Evolutionary conservation across 2,888 invertebrate genomes (phyloP).

Genomic region (Formica aserva): DNA sequence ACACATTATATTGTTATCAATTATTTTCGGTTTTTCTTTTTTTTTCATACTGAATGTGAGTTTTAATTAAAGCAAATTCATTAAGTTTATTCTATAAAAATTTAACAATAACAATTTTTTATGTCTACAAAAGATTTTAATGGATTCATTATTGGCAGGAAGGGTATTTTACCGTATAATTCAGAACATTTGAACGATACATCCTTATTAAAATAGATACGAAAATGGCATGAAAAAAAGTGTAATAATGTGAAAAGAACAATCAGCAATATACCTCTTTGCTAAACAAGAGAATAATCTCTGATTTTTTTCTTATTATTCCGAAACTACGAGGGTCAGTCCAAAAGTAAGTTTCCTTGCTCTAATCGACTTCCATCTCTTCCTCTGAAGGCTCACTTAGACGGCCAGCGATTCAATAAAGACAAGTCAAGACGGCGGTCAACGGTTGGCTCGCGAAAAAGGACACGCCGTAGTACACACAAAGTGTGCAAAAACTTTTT

Average conservation of each 20-base stretch:
- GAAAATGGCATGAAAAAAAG: constrained; percentile 3
- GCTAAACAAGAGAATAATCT: neutral
- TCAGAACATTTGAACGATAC: constrained; percentile 1
- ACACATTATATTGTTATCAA: constrained; percentile 1
- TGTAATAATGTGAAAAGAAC: constrained; percentile 15
- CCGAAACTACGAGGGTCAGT: neutral
- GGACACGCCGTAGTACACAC: too few species aligned
- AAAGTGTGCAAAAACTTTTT: too few species aligned
- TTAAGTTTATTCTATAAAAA: neutral
- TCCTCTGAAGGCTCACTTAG: too few species aligned
- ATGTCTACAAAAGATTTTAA: constrained; percentile 16
- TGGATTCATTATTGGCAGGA: neutral
- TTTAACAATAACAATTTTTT: constrained; percentile 2
- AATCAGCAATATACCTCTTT: constrained; percentile 3
- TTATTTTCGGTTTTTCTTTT: neutral
- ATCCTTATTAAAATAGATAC: constrained; percentile 26
- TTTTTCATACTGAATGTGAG: neutral
- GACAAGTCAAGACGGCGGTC: too few species aligned
- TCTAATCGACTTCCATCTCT: too few species aligned
- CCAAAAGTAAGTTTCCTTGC: too few species aligned
- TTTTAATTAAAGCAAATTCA: constrained; percentile 2
- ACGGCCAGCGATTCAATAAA: too few species aligned
- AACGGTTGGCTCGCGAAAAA: too few species aligned
- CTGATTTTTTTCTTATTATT: constrained; percentile 1
- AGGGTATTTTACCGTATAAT: neutral